Conservation (phyloP, 2,888 invertebrate genomes). For the Azorinus chamasolen region DNA sequence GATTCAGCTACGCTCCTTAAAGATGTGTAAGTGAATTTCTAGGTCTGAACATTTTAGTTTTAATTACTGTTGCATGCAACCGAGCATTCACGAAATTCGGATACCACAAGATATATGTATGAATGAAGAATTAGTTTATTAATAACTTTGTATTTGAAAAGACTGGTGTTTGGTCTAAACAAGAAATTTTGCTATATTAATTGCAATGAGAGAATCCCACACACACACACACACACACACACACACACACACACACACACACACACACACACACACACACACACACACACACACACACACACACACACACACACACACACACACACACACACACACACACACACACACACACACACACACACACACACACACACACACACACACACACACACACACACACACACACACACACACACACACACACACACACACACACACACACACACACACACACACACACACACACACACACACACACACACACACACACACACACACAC, state of each 20-base stretch:
- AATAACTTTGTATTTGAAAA: no score
- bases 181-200: background rate
- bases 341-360: constrained; percentile 14
- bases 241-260: background rate
- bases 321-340: no score
- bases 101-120: no score
- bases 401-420: constrained; percentile 14
- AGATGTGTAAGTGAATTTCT: no score
- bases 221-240: background rate
- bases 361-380: constrained; percentile 13
- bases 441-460: constrained; percentile 14
- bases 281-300: background rate
- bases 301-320: constrained; percentile 5
- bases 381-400: constrained; percentile 3
- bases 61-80: no score
- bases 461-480: constrained; percentile 3
- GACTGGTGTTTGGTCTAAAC: no score
- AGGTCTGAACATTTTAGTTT: no score
- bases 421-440: constrained; percentile 13
- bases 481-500: background rate
- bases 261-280: background rate
- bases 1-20: no score
- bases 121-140: no score
- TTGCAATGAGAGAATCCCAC: background rate
- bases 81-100: no score